Conservation (phyloP, 2,113 vertebrate species). For the Nesoenas mayeri region DNA sequence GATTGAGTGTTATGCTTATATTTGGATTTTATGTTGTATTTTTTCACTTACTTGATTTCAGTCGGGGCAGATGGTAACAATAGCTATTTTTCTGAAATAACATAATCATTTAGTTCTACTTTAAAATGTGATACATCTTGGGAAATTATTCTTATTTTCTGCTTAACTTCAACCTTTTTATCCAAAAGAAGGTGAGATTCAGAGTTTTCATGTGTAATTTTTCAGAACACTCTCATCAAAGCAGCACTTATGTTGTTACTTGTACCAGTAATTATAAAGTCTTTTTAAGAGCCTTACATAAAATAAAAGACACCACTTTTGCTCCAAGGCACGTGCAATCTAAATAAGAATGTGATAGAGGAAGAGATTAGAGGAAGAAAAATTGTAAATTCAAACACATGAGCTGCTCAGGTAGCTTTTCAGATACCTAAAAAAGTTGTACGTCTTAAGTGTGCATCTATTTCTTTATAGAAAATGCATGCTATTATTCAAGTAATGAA, state of each 20-base stretch:
- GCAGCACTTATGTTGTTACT: not conserved
- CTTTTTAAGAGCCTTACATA: not conserved
- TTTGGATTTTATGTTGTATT: not conserved
- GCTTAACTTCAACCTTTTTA: not conserved
- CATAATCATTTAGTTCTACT: not conserved
- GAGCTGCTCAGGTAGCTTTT: not conserved
- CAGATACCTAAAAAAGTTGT: not conserved
- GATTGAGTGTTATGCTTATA: not conserved
- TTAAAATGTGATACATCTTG: not conserved
- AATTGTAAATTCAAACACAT: not conserved
- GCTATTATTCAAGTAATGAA: not conserved
- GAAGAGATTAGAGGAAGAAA: not conserved
- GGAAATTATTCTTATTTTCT: not conserved
- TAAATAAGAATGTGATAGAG: not conserved
- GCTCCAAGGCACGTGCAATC: not conserved
- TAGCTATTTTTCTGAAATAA: not conserved
- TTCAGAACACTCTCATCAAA: not conserved
- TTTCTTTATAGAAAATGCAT: not conserved
- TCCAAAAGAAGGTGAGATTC: not conserved
- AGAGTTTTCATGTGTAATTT: not conserved
- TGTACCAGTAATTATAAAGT: not conserved
- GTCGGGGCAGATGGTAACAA: accelerated
- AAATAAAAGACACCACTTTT: not conserved
- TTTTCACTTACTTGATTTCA: not conserved
- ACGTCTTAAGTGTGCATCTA: not conserved